Evolutionary conservation across 53 echinoderm and acorn worm species (phyloP), one percentile per base, ranked within the genome.

Genomic region (Echinometra lucunter): DNA sequence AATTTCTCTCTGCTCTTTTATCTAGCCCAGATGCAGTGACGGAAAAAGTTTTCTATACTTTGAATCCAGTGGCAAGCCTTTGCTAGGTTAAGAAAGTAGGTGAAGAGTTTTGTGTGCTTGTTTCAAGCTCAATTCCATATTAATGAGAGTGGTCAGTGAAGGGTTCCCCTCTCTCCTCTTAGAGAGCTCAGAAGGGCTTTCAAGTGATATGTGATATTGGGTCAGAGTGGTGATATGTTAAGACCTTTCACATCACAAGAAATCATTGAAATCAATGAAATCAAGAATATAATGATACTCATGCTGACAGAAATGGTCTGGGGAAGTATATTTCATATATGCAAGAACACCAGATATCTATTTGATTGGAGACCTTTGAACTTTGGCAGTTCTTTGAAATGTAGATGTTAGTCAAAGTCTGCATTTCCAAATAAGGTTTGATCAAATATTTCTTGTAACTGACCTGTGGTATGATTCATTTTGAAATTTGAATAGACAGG

Each of bases 71-170:
- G 27, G 30, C 1, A 70, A 34, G 72, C 32, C 35, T 16, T n/a
- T 34, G 72, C 15, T 34, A 72, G 32, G 32, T 30, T 25, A 63
- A 27, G 60, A 19, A 21, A 19, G 70, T 70, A 70, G 70, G 70
- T 30, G 30, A 70, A 70, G 72, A 30, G 32, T 35, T 35, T 21
- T 78, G 42, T 5, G 7, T 42, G 23, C 78, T 78, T 78, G 78
- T 78, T 78, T 42, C 40, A 78, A 38, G 40, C 38, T 78, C 42
- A 18, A 78, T 78, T 78, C 78, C 78, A 78, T 78, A 78, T 78
- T 78, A 78, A 78, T 78, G 78, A 78, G 78, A 78, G 78, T 78
- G 78, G 78, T 78, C 78, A 78, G 19, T 42, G 38, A 42, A 78
- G 42, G 42, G 19, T 17, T 7, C 40, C 78, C 78, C 42, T 38